Percentiles rank a stretch among this genome's conserved stretches.
Conservation (phyloP, 2,113 vertebrate species). For the Proterorhinus semilunaris region DNA sequence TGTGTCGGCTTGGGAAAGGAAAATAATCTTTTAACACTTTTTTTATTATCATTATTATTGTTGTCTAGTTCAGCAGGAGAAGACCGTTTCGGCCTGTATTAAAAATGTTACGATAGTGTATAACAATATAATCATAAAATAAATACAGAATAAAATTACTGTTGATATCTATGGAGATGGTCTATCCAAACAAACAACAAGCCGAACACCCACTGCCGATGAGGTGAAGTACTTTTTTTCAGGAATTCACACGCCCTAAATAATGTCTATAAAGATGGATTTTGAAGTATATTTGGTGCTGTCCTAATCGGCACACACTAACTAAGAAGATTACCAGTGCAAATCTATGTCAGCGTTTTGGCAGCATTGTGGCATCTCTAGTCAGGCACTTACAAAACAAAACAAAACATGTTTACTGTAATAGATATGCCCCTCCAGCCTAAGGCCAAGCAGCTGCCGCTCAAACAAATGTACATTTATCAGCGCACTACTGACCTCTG, state of each 20-base stretch:
- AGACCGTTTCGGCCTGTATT: background rate
- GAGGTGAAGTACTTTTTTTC: background rate
- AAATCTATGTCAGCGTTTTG: constrained; percentile 63
- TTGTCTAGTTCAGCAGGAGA: constrained; percentile 39
- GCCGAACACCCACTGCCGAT: too few species aligned
- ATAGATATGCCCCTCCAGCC: constrained; percentile 4
- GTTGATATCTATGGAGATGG: too few species aligned
- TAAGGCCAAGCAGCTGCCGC: constrained; percentile 1
- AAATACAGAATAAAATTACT: too few species aligned
- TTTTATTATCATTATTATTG: constrained; percentile 32
- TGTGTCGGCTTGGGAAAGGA: constrained; percentile 49
- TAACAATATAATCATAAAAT: too few species aligned
- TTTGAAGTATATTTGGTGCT: background rate
- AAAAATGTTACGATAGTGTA: too few species aligned
- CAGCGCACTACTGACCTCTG: constrained; percentile 54
- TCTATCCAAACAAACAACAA: background rate
- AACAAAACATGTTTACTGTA: constrained; percentile 56
- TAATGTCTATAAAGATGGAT: background rate
- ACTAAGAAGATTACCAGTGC: constrained; percentile 67
- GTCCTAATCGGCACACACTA: constrained; percentile 45
- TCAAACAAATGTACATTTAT: background rate
- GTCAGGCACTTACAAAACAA: constrained; percentile 25
- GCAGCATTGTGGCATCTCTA: constrained; percentile 55
- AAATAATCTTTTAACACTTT: constrained; percentile 70
- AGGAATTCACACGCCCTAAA: constrained; percentile 4